Conservation (phyloP, 2,888 invertebrate genomes). For the Dryococelus australis region DNA sequence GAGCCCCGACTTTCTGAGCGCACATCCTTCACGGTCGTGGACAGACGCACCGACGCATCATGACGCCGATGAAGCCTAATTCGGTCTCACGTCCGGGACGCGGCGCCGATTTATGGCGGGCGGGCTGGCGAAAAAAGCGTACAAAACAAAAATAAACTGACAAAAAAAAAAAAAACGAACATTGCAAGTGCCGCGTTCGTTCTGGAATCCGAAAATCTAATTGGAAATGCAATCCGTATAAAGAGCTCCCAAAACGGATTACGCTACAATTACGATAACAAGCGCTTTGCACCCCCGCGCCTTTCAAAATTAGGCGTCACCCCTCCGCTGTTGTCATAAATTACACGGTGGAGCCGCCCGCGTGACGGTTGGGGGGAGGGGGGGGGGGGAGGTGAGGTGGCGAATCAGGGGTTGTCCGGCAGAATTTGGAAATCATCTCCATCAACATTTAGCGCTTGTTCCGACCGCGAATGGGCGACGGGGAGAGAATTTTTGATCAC, state of each 20-base stretch:
- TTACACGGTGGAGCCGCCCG: constrained; percentile 12
- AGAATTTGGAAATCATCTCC: constrained; percentile 26
- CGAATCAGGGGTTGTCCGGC: constrained; percentile 23
- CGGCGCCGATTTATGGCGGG: background rate
- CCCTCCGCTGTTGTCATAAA: constrained; percentile 27
- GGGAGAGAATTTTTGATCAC: background rate
- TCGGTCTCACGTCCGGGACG: background rate
- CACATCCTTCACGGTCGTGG: background rate
- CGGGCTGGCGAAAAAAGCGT: background rate
- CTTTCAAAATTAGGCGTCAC: constrained; percentile 40
- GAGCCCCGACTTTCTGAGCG: background rate
- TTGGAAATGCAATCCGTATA: constrained; percentile 30
- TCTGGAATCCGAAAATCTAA: constrained; percentile 24
- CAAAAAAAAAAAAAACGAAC: background rate
- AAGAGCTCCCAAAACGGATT: constrained; percentile 40
- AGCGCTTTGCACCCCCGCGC: constrained; percentile 24
- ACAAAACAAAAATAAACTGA: background rate
- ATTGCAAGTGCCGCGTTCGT: constrained; percentile 20
- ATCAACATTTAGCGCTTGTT: constrained; percentile 25
- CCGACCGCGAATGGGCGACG: background rate
- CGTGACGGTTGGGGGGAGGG: background rate
- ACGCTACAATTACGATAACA: constrained; percentile 44
- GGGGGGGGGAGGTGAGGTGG: background rate
- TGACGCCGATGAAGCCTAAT: constrained; percentile 16
- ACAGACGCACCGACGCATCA: background rate